Evolutionary conservation across 2,113 vertebrate species (phyloP).

Genomic region (Neotragus pygmaeus): DNA sequence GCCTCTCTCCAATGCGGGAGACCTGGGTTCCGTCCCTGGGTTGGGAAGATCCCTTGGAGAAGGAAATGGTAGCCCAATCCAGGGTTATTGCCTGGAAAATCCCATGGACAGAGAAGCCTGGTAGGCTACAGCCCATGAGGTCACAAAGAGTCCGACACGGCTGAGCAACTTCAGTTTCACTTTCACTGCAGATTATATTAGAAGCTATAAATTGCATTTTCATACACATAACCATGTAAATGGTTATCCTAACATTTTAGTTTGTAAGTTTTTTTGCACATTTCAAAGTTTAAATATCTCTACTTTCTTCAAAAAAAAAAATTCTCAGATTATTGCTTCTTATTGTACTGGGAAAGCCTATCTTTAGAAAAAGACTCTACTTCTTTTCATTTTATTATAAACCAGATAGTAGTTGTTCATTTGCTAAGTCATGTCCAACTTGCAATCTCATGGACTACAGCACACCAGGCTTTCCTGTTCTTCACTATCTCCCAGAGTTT

Average conservation of each 20-base stretch:
- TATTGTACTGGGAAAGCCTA: background rate
- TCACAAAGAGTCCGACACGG: too few relatives aligned
- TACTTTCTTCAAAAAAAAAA: background rate
- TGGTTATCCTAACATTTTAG: background rate
- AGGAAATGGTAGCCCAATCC: too few relatives aligned
- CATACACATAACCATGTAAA: background rate
- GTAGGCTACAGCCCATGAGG: too few relatives aligned
- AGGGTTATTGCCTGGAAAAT: too few relatives aligned
- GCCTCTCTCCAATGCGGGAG: too few relatives aligned
- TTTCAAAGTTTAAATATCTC: background rate
- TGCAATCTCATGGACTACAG: background rate
- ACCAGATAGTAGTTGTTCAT: background rate
- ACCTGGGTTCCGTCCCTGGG: too few relatives aligned
- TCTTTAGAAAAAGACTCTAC: background rate
- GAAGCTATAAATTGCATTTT: background rate
- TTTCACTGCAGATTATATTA: background rate
- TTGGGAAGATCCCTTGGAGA: too few relatives aligned
- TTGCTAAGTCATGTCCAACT: background rate
- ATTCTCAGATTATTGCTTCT: background rate
- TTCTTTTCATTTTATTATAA: background rate
- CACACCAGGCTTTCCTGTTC: background rate
- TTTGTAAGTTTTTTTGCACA: background rate
- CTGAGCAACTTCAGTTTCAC: too few relatives aligned
- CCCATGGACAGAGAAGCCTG: too few relatives aligned
- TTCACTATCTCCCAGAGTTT: background rate